phyloP scores from a whole-genome alignment of 2,113 vertebrate genomes.

The Cichladusa arquata region DNA sequence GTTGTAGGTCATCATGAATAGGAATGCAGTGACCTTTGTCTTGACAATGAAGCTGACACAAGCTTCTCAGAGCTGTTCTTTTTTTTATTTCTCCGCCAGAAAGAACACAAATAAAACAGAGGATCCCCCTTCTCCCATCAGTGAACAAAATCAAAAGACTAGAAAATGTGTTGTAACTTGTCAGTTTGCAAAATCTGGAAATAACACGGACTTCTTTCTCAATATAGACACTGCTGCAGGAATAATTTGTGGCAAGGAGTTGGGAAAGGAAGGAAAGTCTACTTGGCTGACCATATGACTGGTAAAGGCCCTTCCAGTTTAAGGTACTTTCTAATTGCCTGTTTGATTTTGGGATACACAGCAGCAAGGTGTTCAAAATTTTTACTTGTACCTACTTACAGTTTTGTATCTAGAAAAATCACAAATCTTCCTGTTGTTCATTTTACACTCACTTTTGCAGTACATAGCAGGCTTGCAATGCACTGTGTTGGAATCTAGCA shows the following conservation, averaged over 20 bases:
- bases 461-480: not conserved
- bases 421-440: not conserved
- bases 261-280: not conserved
- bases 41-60: constrained; percentile 43
- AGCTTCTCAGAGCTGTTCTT: constrained; percentile 30
- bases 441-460: not conserved
- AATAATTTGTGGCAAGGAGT: not conserved
- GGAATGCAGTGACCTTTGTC: constrained; percentile 61
- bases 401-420: not conserved
- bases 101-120: constrained; percentile 21
- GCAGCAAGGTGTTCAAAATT: not conserved
- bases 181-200: constrained; percentile 22
- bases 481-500: not conserved
- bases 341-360: not conserved
- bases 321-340: not conserved
- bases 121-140: constrained; percentile 29
- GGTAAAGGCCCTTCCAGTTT: not conserved
- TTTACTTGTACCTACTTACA: not conserved
- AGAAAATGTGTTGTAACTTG: constrained; percentile 12
- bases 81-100: constrained; percentile 35
- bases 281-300: not conserved
- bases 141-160: constrained; percentile 52
- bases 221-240: not conserved
- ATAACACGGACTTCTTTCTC: not conserved
- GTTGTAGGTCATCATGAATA: constrained; percentile 56